Base-by-base conservation (phyloP, 2,113 vertebrate genomes). In the Myotis lucifugus region DNA sequence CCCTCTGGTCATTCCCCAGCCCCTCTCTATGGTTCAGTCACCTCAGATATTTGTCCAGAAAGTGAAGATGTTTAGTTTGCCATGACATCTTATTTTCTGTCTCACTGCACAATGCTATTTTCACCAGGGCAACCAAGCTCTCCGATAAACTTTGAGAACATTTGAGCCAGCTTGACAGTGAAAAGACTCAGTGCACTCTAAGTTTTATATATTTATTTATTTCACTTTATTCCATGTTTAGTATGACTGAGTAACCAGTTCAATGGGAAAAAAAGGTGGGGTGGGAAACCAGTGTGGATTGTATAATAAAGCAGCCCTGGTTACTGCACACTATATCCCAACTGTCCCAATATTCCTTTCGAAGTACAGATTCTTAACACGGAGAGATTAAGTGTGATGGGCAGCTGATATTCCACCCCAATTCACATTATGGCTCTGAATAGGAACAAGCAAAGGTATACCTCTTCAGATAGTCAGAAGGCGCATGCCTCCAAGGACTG, bases 61-160 rank as follows among this genome's bases (percentile, higher is more conserved):
- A 98, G 97, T 98, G 94, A 98, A 98, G 97, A 97, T 96, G 96
- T 98, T 98, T 98, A 95, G 95, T 98, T 98, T 96, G 97, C 98
- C 96, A 97, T 96, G 98, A 98, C 97, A 98, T 98, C 98, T 98
- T 98, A 98, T 98, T 98, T 98, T 98, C 98, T 98, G 98, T 98
- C 94, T 98, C 98, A 98, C 90, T 98, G 98, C 98, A 98, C 98
- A 98, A 95, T 97, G 98, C 98, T 98, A 98, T 98, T 98, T 97
- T 98, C 98, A 98, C 97, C 70, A 86, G 98, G 96, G 97, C 95
- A 97, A 89, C 97, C 97, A 98, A 97, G 91, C 98, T 98, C 92
- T 88, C 92, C 48, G 97, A 97, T 98, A 98, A 98, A 98, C 96
- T 97, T 97, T 90, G 96, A 97, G 97, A 98, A 98, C 37, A 96